These are phyloP conservation scores for Automeris io DNA, from an alignment of 2,888 invertebrate species.

Conservation along the genomic window DNA sequence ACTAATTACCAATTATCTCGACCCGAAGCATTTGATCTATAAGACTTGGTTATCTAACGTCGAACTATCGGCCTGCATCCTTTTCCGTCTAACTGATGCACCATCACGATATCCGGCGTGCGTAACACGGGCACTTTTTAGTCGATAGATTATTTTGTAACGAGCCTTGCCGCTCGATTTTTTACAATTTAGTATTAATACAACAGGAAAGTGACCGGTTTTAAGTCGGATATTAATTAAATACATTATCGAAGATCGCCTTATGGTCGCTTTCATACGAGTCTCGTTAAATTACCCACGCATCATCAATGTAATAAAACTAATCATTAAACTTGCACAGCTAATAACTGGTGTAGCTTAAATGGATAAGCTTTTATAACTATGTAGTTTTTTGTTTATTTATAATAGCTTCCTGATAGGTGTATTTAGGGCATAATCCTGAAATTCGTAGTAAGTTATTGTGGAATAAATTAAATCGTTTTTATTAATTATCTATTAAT, in stretches of 20 bases:
- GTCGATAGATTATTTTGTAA: constrained; percentile 39
- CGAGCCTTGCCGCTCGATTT: constrained; percentile 32
- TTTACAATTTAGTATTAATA: constrained; percentile 30
- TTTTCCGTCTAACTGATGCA: constrained; percentile 11
- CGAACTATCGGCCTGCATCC: background rate
- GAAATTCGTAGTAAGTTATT: background rate
- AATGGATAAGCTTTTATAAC: constrained; percentile 3
- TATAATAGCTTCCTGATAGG: too few relatives aligned
- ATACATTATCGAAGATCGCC: constrained; percentile 34
- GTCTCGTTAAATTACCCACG: constrained; percentile 19
- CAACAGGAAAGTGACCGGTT: constrained; percentile 47
- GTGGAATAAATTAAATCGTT: too few relatives aligned
- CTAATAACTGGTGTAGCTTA: background rate
- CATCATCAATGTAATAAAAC: constrained; percentile 7
- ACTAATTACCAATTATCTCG: too few relatives aligned
- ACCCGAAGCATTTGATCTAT: constrained; percentile 1
- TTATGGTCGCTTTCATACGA: constrained; percentile 24
- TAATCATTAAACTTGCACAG: constrained; percentile 3
- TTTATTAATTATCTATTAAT: too few relatives aligned
- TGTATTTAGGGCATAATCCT: background rate
- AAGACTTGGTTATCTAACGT: background rate
- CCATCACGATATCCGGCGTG: constrained; percentile 18
- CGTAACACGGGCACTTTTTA: constrained; percentile 16
- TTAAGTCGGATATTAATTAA: constrained; percentile 41
- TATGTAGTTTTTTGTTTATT: too few relatives aligned